These are phyloP conservation scores for Archips xylosteana DNA, from an alignment of 2,888 invertebrate genomes.

Conservation along the genomic window DNA sequence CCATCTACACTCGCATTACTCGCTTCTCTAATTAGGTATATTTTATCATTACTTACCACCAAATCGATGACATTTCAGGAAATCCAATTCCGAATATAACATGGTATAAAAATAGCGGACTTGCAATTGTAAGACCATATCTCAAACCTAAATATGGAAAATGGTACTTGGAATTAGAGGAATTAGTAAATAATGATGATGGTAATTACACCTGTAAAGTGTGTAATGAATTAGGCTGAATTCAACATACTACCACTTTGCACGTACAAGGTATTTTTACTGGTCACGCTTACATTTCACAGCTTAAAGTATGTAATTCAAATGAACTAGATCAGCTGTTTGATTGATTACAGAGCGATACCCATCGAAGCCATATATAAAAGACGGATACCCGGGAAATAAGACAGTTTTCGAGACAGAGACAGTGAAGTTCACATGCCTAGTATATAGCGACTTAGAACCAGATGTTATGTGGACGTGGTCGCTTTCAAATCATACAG, in stretches of 20 bases:
- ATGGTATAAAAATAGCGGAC: conserved; percentile 92
- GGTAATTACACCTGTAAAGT: conserved; percentile 96
- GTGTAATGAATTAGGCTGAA: conserved; percentile 92
- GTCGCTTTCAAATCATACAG: background rate
- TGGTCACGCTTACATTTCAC: too few relatives aligned
- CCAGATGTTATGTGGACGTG: background rate
- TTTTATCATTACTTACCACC: too few relatives aligned
- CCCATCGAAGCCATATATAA: background rate
- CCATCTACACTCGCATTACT: too few relatives aligned
- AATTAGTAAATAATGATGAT: conserved; percentile 92
- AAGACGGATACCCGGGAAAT: background rate
- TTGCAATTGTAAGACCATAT: conserved; percentile 85
- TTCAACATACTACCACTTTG: conserved; percentile 89
- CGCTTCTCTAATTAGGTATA: too few relatives aligned
- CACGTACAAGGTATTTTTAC: conserved; percentile 88
- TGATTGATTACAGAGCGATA: background rate
- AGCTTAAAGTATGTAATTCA: background rate
- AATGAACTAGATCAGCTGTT: background rate
- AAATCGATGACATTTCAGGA: conserved; percentile 82
- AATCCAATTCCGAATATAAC: conserved; percentile 93
- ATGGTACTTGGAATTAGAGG: conserved; percentile 91
- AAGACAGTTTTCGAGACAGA: background rate
- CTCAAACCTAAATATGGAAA: conserved; percentile 88
- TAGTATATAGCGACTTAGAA: background rate
- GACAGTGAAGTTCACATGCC: background rate